Base-by-base conservation (phyloP, 1,140 invertebrate species). In the Drosophila seguyi region DNA sequence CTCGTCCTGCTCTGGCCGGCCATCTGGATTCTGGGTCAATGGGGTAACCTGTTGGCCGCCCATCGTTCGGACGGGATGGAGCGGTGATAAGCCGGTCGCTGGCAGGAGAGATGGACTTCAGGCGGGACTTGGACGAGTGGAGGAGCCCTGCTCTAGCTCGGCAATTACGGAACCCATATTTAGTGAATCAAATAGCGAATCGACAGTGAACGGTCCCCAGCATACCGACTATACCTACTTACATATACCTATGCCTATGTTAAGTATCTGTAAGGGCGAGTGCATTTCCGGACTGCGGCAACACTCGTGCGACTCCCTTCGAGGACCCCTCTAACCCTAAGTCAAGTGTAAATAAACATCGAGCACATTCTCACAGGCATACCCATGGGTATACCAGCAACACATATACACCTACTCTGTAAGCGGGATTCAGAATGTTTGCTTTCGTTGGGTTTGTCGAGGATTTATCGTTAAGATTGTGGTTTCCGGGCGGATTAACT, bases 321-420 rank as follows among this genome's bases (percentile, higher is more conserved):
- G 18, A 34, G 29, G 52, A 45, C 61, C 57, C 65, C 44, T 7
- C 63, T 87, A 75, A 59, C 25, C 79, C 79, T 73, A 81, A 81
- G 83, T 88, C 84, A 73, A 87, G 29, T 87, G 83, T 87, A 87
- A 79, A 87, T 87, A 87, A 68, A 47, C 83, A 88, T 82, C 42
- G 47, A 57, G 52, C 52, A 34, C 47, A 71, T 36, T 36, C 29
- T 50, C 34, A 55, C 52, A 16, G 7, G 22, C 27, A 47, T 36
- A 72, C 56, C 55, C n/a, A 4, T 47, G 22, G 22, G 44, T 25
- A 47, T 47, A 65, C 27, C 66, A 52, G 27, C 48, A 61, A 83
- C 45, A 61, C 18, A 67, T 47, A 63, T 65, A 72, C 42, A 60
- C 59, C 31, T 67, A 58, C 68, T 55, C 59, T 61, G 44, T 65